These are phyloP conservation scores for Amphiduros pacificus DNA, from an alignment of 2,888 invertebrate species.

Conservation along the genomic window DNA sequence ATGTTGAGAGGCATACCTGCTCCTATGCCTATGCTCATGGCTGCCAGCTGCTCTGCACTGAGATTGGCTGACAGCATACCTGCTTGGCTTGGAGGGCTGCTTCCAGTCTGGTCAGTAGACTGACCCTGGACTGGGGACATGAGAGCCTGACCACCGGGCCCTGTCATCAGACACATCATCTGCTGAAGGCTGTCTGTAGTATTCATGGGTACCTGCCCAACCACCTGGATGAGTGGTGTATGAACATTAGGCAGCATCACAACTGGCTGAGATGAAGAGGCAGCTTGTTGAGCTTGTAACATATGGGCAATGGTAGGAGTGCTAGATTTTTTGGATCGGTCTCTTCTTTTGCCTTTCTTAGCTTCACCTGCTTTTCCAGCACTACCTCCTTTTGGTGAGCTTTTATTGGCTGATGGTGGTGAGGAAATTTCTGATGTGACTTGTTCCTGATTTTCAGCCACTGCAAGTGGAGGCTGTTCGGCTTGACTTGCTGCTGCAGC, in stretches of 20 bases:
- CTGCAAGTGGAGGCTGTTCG: too few relatives aligned
- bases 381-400: too few relatives aligned
- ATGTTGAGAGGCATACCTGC: slow-evolving; percentile 39
- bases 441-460: too few relatives aligned
- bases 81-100: neutral
- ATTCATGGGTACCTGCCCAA: slow-evolving; percentile 10
- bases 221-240: slow-evolving; percentile 35
- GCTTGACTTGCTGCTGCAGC: too few relatives aligned
- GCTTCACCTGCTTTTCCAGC: too few relatives aligned
- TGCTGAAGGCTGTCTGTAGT: too few relatives aligned
- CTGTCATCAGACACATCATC: neutral
- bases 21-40: slow-evolving; percentile 22
- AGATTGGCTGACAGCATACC: slow-evolving; percentile 10
- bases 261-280: neutral
- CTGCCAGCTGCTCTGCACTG: slow-evolving; percentile 2
- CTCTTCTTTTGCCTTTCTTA: slow-evolving; percentile 1
- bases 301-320: slow-evolving; percentile 71
- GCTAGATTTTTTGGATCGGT: slow-evolving; percentile 70
- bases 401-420: too few relatives aligned
- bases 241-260: slow-evolving; percentile 33
- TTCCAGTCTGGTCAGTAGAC: neutral
- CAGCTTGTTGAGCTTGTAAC: slow-evolving; percentile 44
- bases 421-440: too few relatives aligned
- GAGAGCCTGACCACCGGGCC: neutral
- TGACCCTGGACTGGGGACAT: neutral